A percentile compares a stretch with the other conserved stretches of the same genome.
Evolutionary conservation across 2,888 invertebrate species (phyloP).

Genomic region (Limenitis camilla): DNA sequence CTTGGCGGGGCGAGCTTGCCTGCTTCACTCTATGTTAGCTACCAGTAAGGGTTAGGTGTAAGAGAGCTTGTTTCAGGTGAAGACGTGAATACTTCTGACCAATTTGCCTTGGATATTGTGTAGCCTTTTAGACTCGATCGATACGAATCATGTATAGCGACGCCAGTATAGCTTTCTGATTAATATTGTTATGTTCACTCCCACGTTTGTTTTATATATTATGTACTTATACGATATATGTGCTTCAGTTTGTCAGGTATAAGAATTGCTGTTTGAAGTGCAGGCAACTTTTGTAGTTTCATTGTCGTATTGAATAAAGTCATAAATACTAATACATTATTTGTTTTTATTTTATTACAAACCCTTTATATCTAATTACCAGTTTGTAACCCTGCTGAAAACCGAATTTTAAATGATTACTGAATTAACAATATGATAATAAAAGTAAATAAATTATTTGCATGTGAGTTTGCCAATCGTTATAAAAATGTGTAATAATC

Average conservation of each 20-base stretch:
- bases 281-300: conserved; percentile 75
- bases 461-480: no score
- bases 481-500: no score
- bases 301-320: conserved; percentile 75
- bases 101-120: conserved; percentile 74
- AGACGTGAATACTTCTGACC: conserved; percentile 69
- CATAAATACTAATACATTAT: conserved; percentile 63
- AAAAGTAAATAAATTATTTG: no score
- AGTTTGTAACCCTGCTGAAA: no score
- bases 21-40: conserved; percentile 54
- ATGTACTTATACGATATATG: conserved; percentile 44
- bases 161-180: conserved; percentile 64
- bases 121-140: conserved; percentile 70
- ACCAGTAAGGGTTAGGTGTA: conserved; percentile 59
- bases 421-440: no score
- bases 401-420: no score
- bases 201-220: conserved; percentile 65
- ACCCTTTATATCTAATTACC: no score
- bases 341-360: conserved; percentile 32
- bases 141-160: conserved; percentile 68
- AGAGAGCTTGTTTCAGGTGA: conserved; percentile 66
- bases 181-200: conserved; percentile 41
- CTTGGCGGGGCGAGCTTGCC: conserved; percentile 53
- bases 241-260: conserved; percentile 72
- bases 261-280: conserved; percentile 69